Conservation (phyloP, 2,797 vertebrate species). For the Scolopax rusticola region DNA sequence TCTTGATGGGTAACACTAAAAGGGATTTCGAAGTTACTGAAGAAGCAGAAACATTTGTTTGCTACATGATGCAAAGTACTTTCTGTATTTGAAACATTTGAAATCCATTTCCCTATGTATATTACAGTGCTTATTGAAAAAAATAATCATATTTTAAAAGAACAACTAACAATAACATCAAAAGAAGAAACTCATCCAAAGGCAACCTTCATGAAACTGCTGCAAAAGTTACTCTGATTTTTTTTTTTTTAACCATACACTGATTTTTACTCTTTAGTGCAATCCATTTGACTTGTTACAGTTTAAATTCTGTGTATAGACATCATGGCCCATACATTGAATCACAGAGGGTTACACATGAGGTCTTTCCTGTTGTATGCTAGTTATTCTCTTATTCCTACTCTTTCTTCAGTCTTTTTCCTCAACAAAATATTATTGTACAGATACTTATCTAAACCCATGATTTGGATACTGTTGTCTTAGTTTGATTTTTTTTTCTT, state of each 20-base stretch:
- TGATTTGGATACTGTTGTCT: background rate
- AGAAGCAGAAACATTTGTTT: background rate
- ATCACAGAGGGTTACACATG: background rate
- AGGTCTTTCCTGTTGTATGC: background rate
- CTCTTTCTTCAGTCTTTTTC: background rate
- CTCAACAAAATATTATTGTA: background rate
- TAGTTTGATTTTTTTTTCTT: background rate
- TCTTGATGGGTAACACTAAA: background rate
- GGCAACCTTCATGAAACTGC: background rate
- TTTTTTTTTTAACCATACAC: background rate
- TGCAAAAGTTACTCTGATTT: background rate
- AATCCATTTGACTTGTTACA: background rate
- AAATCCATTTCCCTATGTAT: background rate
- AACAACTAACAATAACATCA: background rate
- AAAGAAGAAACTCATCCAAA: background rate
- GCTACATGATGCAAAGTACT: background rate
- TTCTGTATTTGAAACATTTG: background rate
- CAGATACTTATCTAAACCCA: background rate
- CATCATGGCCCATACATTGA: background rate
- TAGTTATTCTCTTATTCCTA: background rate
- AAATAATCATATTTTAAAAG: background rate
- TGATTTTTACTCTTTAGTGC: background rate
- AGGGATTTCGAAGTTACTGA: background rate
- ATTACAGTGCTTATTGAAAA: background rate
- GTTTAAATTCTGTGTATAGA: background rate